A percentile compares a stretch with the other conserved stretches of the same genome.
Evolutionary conservation across 1,140 invertebrate species (phyloP).

Genomic region (Bombus pascuorum): DNA sequence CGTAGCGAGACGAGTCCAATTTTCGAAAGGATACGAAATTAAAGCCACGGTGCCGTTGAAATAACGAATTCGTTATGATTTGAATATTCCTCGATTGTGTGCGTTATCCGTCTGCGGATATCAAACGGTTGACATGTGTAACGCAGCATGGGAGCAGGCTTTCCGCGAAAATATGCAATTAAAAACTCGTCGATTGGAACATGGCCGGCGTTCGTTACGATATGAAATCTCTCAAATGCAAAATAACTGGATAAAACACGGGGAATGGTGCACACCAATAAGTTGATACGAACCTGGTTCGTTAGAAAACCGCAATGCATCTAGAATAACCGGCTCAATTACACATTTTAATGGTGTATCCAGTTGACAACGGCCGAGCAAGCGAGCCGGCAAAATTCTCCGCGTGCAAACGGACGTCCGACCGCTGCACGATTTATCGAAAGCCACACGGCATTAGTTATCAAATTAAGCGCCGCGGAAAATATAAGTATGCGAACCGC

Average conservation of each 20-base stretch:
- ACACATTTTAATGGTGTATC: conserved; percentile 29
- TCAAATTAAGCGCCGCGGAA: conserved; percentile 46
- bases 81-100: background rate
- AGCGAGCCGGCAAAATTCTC: conserved; percentile 34
- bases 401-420: conserved; percentile 16
- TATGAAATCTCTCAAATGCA: background rate
- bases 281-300: conserved; percentile 6
- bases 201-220: background rate
- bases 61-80: conserved; percentile 18
- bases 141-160: background rate
- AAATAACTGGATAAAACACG: conserved; percentile 12
- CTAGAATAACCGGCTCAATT: conserved; percentile 39
- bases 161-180: conserved; percentile 2
- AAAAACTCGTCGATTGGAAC: conserved; percentile 15
- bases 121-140: background rate
- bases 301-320: conserved; percentile 22
- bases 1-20: background rate
- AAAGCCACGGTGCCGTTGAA: background rate
- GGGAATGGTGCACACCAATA: background rate
- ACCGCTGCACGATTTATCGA: conserved; percentile 34
- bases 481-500: conserved; percentile 28
- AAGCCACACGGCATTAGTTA: conserved; percentile 38
- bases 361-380: background rate
- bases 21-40: conserved; percentile 7
- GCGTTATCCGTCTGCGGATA: background rate